Base-by-base conservation (phyloP, 2,888 invertebrate genomes). In the Syritta pipiens region DNA sequence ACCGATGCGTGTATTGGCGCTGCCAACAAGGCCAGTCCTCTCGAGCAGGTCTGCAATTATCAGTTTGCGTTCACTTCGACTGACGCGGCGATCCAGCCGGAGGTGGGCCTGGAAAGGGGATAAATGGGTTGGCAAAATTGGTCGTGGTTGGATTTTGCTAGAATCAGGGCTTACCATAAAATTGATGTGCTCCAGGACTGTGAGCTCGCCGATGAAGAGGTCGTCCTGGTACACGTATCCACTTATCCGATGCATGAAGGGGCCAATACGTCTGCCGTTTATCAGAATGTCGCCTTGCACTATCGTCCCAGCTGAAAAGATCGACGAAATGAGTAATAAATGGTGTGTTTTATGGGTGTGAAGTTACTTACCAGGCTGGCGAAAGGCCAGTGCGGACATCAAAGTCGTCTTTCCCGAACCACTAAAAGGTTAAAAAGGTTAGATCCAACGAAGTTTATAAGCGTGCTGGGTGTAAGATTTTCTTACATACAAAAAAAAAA, bases 211-310 rank as follows among this genome's bases (percentile, higher is more conserved):
- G 4, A 96, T 93, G 84, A 97, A 97, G 48, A 97, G 90, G 85
- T 97, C 97, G 81, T 97, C 95, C 87, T 97, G 97, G 83, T 97
- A 95, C 90, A 97, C 95, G 88, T 94, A 97, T 0, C 96, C 97
- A 83, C 95, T 95, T 76, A 95, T 91, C 63, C 92, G 91, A 84
- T 93, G 93, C 94, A 96, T 95, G 85, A 93, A 95, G 67, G 92
- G 91, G 1, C 93, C 93, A 7, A 94, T 90, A 0, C 91, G 90
- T 26, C 91, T 87, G 0, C 96, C 95, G 86, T 96, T 95, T 85
- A 95, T 92, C n/a, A 93, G 89, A 75, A 96, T 93, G 69, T 95
- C 94, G 1, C 96, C 96, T 84, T 95, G 94, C 1, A 94, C 91
- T 10, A 93, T 89, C 2, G 93, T 91, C 3, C 92, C 93, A 79